Base-by-base conservation (phyloP, 53 echinoderm and acorn worm genomes). In the Holothuria leucospilota region DNA sequence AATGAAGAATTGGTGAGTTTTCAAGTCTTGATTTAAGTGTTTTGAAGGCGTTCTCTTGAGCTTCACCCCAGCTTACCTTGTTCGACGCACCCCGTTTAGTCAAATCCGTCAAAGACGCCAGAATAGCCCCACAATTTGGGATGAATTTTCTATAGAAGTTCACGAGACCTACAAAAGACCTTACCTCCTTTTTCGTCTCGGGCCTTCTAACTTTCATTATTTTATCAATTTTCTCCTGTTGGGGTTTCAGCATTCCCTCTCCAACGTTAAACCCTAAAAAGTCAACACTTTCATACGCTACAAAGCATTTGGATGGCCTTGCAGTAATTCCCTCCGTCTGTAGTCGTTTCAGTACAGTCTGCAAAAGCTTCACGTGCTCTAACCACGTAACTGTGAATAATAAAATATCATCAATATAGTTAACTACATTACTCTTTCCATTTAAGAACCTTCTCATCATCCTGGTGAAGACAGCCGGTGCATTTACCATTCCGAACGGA, bases 401-500 rank as follows among this genome's bases (percentile, higher is more conserved):
- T 34, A 34, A 34, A 34, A 34, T 34, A 34, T 34, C 34, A 34
- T 34, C 34, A 34, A 34, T 82, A 52, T 87, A 87, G 64, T 91
- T 75, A 28, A 87, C 91, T 20, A 87, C 87, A 68, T 62, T 84
- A 41, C 59, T 34, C 59, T 77, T 25, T 4, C 87, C 87, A 7
- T 68, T 61, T 16, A 34, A 34, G 1, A 34, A 34, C 34, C 34
- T 34, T 34, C 34, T 34, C 34, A 34, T 34, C 34, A 34, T 34
- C 34, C 34, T 34, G 34, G 34, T 34, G 34, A 34, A 34, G 34
- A 34, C 34, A 34, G 34, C 34, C 87, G 38, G 84, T 0, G 87
- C 91, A 46, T 91, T 91, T 34, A 91, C 85, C 91, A 87, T 87
- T 56, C 87, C 87, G 25, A 91, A 87, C 11, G 91, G 91, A 29